phyloP scores from a whole-genome alignment of 2,113 vertebrate species.

The Ammodytes marinus region DNA sequence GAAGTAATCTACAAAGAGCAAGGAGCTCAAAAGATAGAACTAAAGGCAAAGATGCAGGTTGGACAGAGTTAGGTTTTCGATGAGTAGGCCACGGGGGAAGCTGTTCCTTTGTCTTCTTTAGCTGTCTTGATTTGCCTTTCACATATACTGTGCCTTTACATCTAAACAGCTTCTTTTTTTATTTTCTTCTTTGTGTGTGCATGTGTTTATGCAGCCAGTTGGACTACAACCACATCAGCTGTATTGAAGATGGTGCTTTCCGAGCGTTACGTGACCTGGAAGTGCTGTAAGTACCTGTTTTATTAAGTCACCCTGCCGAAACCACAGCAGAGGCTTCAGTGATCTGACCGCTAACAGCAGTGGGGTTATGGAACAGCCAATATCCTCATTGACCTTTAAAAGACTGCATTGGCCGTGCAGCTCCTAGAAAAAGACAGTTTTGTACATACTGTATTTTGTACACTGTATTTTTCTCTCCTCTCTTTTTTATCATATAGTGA shows the following conservation, averaged over 20 bases:
- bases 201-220: constrained; percentile 89
- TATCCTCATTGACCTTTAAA: constrained; percentile 62
- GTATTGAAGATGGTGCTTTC: constrained; percentile 96
- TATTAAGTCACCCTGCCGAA: constrained; percentile 12
- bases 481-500: background rate
- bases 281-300: constrained; percentile 93
- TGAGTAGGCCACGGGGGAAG: constrained; percentile 11
- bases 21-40: constrained; percentile 45
- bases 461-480: background rate
- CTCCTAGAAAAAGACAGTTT: constrained; percentile 10
- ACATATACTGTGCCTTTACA: constrained; percentile 30
- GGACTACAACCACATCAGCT: constrained; percentile 99
- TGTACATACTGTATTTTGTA: background rate
- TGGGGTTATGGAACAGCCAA: constrained; percentile 10
- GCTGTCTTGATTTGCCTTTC: constrained; percentile 30
- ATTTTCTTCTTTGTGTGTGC: constrained; percentile 8
- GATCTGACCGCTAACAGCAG: constrained; percentile 37
- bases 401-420: constrained; percentile 46
- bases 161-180: constrained; percentile 24
- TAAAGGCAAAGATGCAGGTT: constrained; percentile 5
- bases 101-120: constrained; percentile 27
- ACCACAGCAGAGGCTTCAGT: constrained; percentile 3
- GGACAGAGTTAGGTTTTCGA: constrained; percentile 18
- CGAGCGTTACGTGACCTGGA: constrained; percentile 96
- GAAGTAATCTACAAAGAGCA: constrained; percentile 54